phyloP scores from a whole-genome alignment of 2,888 invertebrate species.

The Coenonympha glycerion region DNA sequence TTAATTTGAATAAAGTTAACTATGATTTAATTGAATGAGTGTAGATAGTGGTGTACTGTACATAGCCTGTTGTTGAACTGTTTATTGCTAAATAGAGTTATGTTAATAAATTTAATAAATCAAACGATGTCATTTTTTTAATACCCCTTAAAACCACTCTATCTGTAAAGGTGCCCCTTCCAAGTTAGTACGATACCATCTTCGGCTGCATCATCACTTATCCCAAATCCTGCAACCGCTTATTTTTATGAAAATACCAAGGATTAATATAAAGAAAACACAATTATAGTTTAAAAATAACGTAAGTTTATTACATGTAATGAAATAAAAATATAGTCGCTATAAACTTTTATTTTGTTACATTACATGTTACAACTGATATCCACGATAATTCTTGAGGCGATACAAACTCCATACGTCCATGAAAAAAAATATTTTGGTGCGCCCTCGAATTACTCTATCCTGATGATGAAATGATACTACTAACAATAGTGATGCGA shows the following conservation, averaged over 20 bases:
- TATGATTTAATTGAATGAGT: conserved; percentile 42
- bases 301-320: conserved; percentile 76
- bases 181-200: too few relatives aligned
- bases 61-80: conserved; percentile 72
- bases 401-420: conserved; percentile 26
- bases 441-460: too few relatives aligned
- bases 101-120: conserved; percentile 73
- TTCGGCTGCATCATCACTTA: too few relatives aligned
- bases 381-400: conserved; percentile 37
- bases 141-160: neutral
- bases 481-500: conserved; percentile 29
- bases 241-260: neutral
- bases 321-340: conserved; percentile 68
- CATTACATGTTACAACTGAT: conserved; percentile 54
- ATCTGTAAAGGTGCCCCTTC: too few relatives aligned
- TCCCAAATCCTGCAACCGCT: neutral
- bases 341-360: conserved; percentile 66
- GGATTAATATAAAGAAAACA: conserved; percentile 43
- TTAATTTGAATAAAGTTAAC: neutral
- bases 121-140: conserved; percentile 57
- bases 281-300: conserved; percentile 70
- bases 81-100: conserved; percentile 76
- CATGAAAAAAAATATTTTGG: conserved; percentile 36
- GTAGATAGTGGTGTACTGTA: conserved; percentile 67
- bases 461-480: too few relatives aligned